Conservation (phyloP, 1,140 invertebrate genomes). For the Calliphora vicina region DNA sequence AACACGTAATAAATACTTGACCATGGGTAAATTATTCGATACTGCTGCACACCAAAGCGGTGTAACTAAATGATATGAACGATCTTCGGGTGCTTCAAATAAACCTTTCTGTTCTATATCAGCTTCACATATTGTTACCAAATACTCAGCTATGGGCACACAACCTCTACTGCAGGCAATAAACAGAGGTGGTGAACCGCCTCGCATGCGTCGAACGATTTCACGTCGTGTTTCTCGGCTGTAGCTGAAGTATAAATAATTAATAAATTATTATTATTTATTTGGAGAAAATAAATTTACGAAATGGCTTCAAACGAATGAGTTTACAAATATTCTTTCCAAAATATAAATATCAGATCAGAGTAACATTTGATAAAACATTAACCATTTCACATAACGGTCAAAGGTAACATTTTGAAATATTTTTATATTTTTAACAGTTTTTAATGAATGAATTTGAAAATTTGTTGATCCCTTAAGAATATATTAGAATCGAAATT, state of each 20-base stretch:
- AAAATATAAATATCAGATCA: too few species aligned
- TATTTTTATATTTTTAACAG: too few species aligned
- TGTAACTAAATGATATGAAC: conserved; percentile 82
- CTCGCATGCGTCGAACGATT: conserved; percentile 61
- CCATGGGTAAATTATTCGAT: conserved; percentile 80
- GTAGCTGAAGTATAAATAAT: conserved; percentile 43
- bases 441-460: too few species aligned
- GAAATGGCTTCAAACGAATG: too few species aligned
- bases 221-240: conserved; percentile 54
- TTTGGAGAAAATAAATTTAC: too few species aligned
- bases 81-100: conserved; percentile 76
- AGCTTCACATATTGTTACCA: conserved; percentile 81
- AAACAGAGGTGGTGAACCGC: conserved; percentile 88
- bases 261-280: neutral
- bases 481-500: too few species aligned
- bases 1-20: conserved; percentile 79
- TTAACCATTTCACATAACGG: too few species aligned
- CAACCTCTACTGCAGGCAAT: conserved; percentile 85
- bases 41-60: conserved; percentile 94
- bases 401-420: too few species aligned
- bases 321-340: too few species aligned
- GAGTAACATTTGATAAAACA: too few species aligned
- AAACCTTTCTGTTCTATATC: conserved; percentile 85
- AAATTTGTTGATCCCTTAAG: too few species aligned
- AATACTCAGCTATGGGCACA: conserved; percentile 87